Percentiles rank a stretch among this genome's conserved stretches.
These are phyloP conservation scores for Aramus guarauna DNA, from an alignment of 2,113 vertebrate species.

Conservation along the genomic window DNA sequence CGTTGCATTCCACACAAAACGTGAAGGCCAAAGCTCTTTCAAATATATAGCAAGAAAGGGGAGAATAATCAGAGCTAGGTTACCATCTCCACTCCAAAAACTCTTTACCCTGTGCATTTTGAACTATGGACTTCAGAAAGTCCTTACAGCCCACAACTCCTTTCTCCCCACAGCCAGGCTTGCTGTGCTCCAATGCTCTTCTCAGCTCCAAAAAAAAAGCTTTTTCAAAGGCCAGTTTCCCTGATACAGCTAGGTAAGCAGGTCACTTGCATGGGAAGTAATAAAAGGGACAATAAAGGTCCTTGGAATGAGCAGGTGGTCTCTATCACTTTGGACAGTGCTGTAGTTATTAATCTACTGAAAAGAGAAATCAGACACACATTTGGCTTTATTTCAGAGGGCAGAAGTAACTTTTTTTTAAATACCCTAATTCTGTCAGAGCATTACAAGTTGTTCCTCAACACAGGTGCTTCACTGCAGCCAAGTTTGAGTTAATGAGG, in stretches of 20 bases:
- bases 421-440: neutral
- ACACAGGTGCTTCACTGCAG: neutral
- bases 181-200: accelerated
- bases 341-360: neutral
- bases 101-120: neutral
- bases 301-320: neutral
- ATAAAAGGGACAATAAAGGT: neutral
- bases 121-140: neutral
- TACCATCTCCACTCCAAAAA: neutral
- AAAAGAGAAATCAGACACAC: neutral
- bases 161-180: neutral
- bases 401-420: neutral
- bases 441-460: neutral
- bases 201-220: neutral
- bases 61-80: neutral
- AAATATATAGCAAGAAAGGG: neutral
- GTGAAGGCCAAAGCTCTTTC: neutral
- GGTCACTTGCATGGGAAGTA: neutral
- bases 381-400: neutral
- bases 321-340: neutral
- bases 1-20: neutral
- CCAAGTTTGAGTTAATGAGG: neutral
- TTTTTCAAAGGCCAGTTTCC: neutral
- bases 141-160: neutral
- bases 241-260: neutral